Evolutionary conservation across 2,113 vertebrate species (phyloP), one percentile per base, ranked within the genome.

Genomic region (Lasiurus borealis): DNA sequence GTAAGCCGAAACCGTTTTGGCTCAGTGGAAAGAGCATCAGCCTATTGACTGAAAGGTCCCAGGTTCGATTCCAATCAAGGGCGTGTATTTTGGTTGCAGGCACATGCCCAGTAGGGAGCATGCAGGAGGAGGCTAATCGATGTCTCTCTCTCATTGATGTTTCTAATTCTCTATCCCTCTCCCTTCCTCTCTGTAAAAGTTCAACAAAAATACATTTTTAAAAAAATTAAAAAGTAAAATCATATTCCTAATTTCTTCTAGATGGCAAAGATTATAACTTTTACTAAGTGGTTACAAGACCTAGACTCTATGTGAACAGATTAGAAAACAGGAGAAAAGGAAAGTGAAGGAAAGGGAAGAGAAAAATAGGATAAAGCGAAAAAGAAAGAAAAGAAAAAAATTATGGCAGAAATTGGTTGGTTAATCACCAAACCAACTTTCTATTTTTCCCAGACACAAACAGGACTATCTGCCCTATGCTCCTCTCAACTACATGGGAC

Each of bases 201-300:
- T 40, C 40, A 40, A 40, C 5, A 40, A 40, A 40, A 40, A 40
- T 40, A 40, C 5, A 40, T 40, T 40, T 40, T 40, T 3, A 40
- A 40, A 40, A 40, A 40, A 40, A n/a, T n/a, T 40, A 40, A 40
- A 40, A 86, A 96, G 21, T 80, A 86, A 94, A 82, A 72, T 80
- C 14, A 54, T 50, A 64, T 50, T 85, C 21, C 14, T 93, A 36
- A 69, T 46, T 96, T 95, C 34, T 96, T 85, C 59, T 64, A 92
- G 15, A 90, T 75, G 36, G 12, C 25, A 46, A 95, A 73, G 8
- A 52, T 52, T 64, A 31, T 52, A 87, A 83, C 34, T 73, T 84
- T 86, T 48, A 68, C 57, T 40, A 84, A 50, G 18, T 87, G 9
- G n/a, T 31, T 84, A 73, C 0, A 66, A 80, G 36, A 10, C 36